Evolutionary conservation across 2,797 vertebrate genomes (phyloP), one percentile per base, ranked within the genome.

Genomic region (Limnodromus scolopaceus): DNA sequence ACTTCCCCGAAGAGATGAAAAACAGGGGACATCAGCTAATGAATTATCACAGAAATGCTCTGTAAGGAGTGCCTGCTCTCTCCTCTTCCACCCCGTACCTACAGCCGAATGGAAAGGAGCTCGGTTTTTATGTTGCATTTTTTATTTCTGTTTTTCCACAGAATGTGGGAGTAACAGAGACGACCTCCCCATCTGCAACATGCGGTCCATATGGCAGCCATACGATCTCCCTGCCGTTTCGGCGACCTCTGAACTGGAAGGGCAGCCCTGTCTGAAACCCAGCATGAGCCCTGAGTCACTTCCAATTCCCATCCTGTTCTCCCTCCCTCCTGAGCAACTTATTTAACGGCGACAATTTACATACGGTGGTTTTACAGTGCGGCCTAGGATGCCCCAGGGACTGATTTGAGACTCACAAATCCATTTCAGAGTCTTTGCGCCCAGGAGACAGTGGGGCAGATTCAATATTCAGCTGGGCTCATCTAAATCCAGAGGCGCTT

Each of bases 371-470:
- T 98, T 98, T 98, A 96, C 92, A 85, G 94, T 87, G 88, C 77
- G 92, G 94, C 75, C 84, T 96, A 92, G 78, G 95, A 94, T 97
- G 92, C 96, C 90, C 89, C 94, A 93, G 97, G 97, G 96, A 96
- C 94, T 96, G 87, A 95, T 97, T 94, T 95, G 86, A 96, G 97
- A 96, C 94, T 96, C 95, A 89, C 95, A 96, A 96, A 98, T 97
- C 97, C 94, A 97, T 97, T 98, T 97, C 97, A 96, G 96, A 90
- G 63, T 27, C 77, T 95, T 94, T 71, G 72, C 14, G 13, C 60
- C 89, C 91, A 96, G 95, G 84, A 96, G 87, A 83, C 6, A 13
- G 45, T 30, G 60, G 64, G 81, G 78, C 12, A 82, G 71, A 93
- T 80, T 96, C 86, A 83, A 61, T 87, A 80, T 84, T 89, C 86